Base-by-base conservation (phyloP, 53 echinoderm and acorn worm species). In the Luidia sarsii region DNA sequence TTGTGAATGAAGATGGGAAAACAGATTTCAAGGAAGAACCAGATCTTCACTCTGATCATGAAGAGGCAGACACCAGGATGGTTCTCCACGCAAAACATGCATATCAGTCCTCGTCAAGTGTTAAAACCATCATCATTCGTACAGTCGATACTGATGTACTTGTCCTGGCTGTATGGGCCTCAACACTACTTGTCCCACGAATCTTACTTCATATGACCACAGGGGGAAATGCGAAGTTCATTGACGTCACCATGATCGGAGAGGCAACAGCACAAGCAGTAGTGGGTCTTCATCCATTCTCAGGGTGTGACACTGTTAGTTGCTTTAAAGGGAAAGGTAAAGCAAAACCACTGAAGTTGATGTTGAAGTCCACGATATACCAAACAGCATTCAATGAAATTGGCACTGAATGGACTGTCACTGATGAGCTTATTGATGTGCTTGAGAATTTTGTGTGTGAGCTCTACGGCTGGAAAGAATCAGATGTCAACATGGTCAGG, bases 261-360 rank as follows among this genome's bases (percentile, higher is more conserved):
- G 50, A 64, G 59, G 22, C 35, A 45, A 60, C 35, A 50, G 53
- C 62, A 8, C 36, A 74, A 50, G 82, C 92, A 39, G 19, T 92
- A 7, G 68, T 92, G 39, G 91, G 92, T 39, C 48, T 92, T 5
- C 89, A 86, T 33, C 69, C 63, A 10, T 82, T 85, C 24, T 89
- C 89, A 48, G 89, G 92, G 21, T 92, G 92, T 33, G 92, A 89
- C 63, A 82, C 80, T 35, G 75, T 92, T 0, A 91, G 91, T 77
- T 68, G 82, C 9, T 89, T 92, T 13, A 86, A 89, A 55, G 89
- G 86, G 0, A 88, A 88, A 59, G 89, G 82, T 4, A 89, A 89
- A 51, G 28, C 41, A 48, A 73, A 72, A 27, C 46, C 72, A 37
- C 0, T 84, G 46, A 84, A 84, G 62, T 15, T 84, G 29, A 33